A percentile compares a stretch with the other conserved stretches of the same genome.
Evolutionary conservation across 2,113 vertebrate genomes (phyloP).

Genomic region (Ovis aries): DNA sequence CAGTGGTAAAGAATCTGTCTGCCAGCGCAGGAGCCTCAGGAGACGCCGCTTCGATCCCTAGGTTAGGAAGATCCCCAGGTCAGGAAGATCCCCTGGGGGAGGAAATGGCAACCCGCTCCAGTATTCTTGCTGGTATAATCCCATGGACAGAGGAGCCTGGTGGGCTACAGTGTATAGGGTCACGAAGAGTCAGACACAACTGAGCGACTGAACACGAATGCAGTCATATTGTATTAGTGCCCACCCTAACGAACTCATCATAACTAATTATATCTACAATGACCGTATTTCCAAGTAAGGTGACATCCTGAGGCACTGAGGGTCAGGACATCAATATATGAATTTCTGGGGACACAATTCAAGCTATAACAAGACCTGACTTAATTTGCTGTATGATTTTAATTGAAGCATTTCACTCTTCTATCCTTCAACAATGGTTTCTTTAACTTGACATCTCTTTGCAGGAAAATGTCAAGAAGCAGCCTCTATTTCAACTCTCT

Average conservation of each 20-base stretch:
- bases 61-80: background rate
- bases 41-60: background rate
- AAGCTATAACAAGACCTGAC: background rate
- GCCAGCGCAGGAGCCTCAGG: background rate
- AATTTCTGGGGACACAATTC: background rate
- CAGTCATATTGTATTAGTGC: background rate
- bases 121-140: background rate
- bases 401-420: background rate
- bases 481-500: background rate
- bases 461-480: background rate
- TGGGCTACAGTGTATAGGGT: background rate
- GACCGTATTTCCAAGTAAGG: background rate
- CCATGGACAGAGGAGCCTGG: background rate
- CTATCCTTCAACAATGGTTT: background rate
- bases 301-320: background rate
- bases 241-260: background rate
- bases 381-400: background rate
- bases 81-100: background rate
- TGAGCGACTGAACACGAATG: background rate
- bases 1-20: background rate
- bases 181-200: background rate
- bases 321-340: background rate
- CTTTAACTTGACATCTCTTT: background rate
- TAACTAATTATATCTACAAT: background rate
- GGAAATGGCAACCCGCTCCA: background rate